Conservation (phyloP, 2,113 vertebrate species). For the Thryonomys swinderianus region DNA sequence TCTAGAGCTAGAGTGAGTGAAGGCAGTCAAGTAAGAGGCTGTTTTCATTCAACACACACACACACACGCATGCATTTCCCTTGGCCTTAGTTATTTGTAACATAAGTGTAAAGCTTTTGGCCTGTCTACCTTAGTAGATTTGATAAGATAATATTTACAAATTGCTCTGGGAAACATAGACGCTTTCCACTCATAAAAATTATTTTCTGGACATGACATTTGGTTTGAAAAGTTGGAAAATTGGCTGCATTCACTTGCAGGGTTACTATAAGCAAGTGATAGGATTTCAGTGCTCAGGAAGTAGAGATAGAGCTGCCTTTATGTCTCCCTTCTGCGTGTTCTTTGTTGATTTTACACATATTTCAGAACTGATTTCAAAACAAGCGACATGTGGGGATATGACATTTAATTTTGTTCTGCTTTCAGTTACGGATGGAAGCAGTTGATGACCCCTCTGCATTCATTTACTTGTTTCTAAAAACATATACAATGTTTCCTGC, state of each 20-base stretch:
- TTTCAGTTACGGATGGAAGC: constrained; percentile 38
- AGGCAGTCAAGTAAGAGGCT: background rate
- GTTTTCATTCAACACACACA: background rate
- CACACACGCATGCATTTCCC: no score
- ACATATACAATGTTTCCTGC: background rate
- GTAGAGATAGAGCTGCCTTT: background rate
- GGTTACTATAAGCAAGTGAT: constrained; percentile 37
- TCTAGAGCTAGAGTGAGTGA: background rate
- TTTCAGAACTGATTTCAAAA: constrained; percentile 59
- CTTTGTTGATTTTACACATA: constrained; percentile 60
- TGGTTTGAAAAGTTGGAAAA: constrained; percentile 60
- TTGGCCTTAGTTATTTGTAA: background rate
- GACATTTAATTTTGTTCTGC: constrained; percentile 47
- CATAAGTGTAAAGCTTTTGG: background rate
- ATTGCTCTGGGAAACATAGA: constrained; percentile 8
- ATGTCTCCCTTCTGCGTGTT: background rate
- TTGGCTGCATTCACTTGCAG: background rate
- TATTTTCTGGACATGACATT: constrained; percentile 46
- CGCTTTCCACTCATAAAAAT: constrained; percentile 38
- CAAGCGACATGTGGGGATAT: constrained; percentile 9
- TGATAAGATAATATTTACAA: constrained; percentile 66
- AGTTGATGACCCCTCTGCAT: background rate
- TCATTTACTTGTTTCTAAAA: constrained; percentile 7
- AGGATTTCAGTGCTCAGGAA: constrained; percentile 42
- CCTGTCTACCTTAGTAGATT: background rate